Evolutionary conservation across 2,113 vertebrate genomes (phyloP), one percentile per base, ranked within the genome.

Genomic region (Pollachius pollachius): DNA sequence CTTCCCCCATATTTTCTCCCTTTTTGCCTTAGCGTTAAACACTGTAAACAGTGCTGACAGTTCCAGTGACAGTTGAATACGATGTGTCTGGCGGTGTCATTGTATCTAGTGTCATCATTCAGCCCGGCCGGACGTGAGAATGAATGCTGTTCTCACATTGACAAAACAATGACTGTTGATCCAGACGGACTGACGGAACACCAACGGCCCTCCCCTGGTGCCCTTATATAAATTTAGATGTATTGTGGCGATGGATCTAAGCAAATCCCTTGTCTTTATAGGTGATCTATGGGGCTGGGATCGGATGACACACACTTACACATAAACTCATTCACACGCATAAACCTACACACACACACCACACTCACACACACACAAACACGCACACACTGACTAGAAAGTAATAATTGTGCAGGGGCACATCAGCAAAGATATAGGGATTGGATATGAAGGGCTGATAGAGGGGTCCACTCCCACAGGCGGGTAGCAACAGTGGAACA

Each of bases 401-500:
- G 25, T 5, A 21, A 58, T 11, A 64, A 19, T 23, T 3, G 56
- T 27, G 52, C 52, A 67, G 65, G 23, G 16, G 54, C 19, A 17
- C 76, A 56, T 72, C 67, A 74, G 63, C 57, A 21, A 6, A 21
- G 30, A 67, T 74, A 78, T 79, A 74, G 76, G 79, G 82, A 81
- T 78, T 71, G 76, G 85, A 85, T 89, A 89, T 90, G 87, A 90
- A 92, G 88, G 89, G 83, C 83, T 79, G 80, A 80, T 82, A 75
- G 81, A 72, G 59, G 82, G 84, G 67, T 48, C 84, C 75, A 75
- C 86, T 87, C 85, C 81, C 86, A 67, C 73, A 15, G 76, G 54
- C 80, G 77, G 76, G 86, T 85, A 84, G 84, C 52, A 66, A 90
- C 86, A 84, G 85, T 81, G 71, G 84, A 77, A 77, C 80, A 87